Base-by-base conservation (phyloP, 1,140 invertebrate genomes). In the Cydia pomonella region DNA sequence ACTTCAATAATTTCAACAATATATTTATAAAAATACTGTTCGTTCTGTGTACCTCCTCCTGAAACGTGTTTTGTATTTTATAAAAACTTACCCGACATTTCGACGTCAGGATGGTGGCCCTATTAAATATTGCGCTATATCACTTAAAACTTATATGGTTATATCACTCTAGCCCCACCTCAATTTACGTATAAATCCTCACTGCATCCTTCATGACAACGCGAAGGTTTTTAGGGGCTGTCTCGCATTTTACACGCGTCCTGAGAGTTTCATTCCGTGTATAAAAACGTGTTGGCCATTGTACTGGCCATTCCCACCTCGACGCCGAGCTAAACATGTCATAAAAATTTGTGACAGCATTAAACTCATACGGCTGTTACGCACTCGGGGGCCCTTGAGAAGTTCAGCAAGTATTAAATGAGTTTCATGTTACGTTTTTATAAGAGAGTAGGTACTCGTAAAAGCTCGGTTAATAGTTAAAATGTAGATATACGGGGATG, bases 271-370 rank as follows among this genome's bases (percentile, higher is more conserved):
- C 64, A 69, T 69, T 69, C 23, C 64, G 33, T 29, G 63, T 12
- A 69, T 69, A 69, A 69, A 69, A 69, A 69, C 64, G 27, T 69
- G 64, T 69, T 69, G 64, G 27, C 33, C 64, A 69, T 69, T 69
- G 64, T 69, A 69, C 33, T 69, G 64, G 16, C 33, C 64, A 16
- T 69, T 38, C 1, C 64, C 29, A 38, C 64, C 64, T 69, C 64
- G 1, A 16, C 7, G 7, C 64, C 27, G 64, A n/a, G 29, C 29
- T 69, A 18, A 69, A 69, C 64, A 33, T 69, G 64, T 69, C 27
- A 69, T 69, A 69, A 69, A 69, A 38, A 33, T 10, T 69, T 69
- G 64, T 41, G 29, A 69, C 29, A 69, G 64, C 64, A 69, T 69
- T 33, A 69, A 69, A 69, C 27, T 29, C 29, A 69, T 69, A 59